These are phyloP conservation scores for Nomada ferruginata DNA, from an alignment of 2,888 invertebrate genomes.

Conservation along the genomic window DNA sequence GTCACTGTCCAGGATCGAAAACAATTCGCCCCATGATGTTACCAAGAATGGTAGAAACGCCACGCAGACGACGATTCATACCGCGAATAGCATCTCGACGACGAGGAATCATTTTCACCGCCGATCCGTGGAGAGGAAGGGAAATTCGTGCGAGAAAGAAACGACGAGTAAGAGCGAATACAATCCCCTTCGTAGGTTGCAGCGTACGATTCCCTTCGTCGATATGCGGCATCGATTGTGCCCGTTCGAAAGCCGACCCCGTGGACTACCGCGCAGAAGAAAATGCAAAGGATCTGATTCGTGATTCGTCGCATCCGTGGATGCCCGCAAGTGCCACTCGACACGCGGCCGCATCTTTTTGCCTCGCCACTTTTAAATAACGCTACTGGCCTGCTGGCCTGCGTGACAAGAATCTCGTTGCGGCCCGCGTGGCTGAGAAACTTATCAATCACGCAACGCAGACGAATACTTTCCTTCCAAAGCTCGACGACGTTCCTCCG, in stretches of 20 bases:
- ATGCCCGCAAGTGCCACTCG: conserved; percentile 25
- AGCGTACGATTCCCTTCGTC: not conserved
- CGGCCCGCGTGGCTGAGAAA: conserved; percentile 4
- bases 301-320: conserved; percentile 37
- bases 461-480: conserved; percentile 19
- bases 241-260: not conserved
- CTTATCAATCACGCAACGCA: conserved; percentile 50
- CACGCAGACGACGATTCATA: not conserved
- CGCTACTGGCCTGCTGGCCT: conserved; percentile 27
- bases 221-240: conserved; percentile 36
- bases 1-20: not conserved
- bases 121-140: no score
- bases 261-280: conserved; percentile 16
- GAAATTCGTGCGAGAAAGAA: not conserved
- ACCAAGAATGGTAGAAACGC: conserved; percentile 3
- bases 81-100: not conserved
- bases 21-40: not conserved
- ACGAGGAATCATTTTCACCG: no score
- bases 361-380: conserved; percentile 53
- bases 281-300: conserved; percentile 55
- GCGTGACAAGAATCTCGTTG: conserved; percentile 50
- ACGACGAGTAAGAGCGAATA: not conserved
- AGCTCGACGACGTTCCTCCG: not conserved
- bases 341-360: conserved; percentile 41
- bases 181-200: not conserved